Base-by-base conservation (phyloP, 64 coral and sea anemone genomes). In the Astreopora myriophthalma region DNA sequence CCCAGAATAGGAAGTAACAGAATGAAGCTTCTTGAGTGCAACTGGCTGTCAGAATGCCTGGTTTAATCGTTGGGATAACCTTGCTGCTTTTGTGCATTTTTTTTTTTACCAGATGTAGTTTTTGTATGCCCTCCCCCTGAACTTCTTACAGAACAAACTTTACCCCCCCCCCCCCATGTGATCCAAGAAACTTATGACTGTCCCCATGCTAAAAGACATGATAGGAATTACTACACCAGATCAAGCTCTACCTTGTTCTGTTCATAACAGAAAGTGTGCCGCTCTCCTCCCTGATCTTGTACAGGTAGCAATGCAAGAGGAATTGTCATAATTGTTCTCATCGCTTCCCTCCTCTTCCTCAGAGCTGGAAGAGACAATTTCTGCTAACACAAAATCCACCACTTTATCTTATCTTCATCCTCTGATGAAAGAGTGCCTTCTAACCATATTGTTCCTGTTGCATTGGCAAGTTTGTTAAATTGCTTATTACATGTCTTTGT, bases 351-450 rank as follows among this genome's bases (percentile, higher is more conserved):
- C 52, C 30, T 67, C 32, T 64, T 84, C 80, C 52, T 66, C 34
- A 65, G 60, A 83, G 79, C 79, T 83, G 23, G 61, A 65, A 65
- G 61, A 65, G 9, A 19, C 61, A 65, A 65, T 65, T 65, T 65
- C 61, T 28, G 82, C 62, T 40, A 4, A 86, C 44, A 70, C 82
- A 46, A 86, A 86, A 2, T 70, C 61, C 33, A 69, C 38, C 80
- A 12, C 80, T 55, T 85, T 31, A 67, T 85, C 80, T 66, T 85
- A 85, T 85, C 80, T 9, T 86, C 80, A 85, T 85, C 31, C 8
- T 85, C 80, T 85, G 33, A 67, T 85, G 58, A 85, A 85, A 85
- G 55, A 67, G 80, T 85, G 80, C 55, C 80, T 85, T 39, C 55
- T 85, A 85, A 66, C 25, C 63, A 67, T 25, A 67, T 10, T 24